phyloP scores from a whole-genome alignment of 2,888 invertebrate species.

The Anodontia alba region DNA sequence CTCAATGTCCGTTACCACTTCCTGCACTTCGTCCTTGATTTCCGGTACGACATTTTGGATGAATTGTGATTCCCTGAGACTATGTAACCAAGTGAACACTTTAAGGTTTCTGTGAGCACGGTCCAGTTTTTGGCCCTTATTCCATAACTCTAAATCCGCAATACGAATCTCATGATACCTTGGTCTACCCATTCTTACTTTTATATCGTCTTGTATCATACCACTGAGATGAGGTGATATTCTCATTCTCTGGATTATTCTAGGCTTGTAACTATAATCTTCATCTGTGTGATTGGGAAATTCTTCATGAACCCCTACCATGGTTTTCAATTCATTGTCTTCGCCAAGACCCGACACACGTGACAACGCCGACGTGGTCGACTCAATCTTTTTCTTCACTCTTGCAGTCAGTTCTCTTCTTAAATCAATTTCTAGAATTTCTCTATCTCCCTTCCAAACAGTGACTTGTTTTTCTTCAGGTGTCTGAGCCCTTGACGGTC shows the following conservation, averaged over 20 bases:
- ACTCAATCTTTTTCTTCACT: slow-evolving; percentile 64
- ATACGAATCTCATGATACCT: slow-evolving; percentile 75
- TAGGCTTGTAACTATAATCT: slow-evolving; percentile 73
- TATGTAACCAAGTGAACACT: slow-evolving; percentile 97
- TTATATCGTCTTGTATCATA: slow-evolving; percentile 77
- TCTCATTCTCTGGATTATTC: slow-evolving; percentile 76
- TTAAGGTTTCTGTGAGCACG: slow-evolving; percentile 91
- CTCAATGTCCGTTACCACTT: slow-evolving; percentile 48
- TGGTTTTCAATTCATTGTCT: slow-evolving; percentile 57
- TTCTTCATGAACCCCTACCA: slow-evolving; percentile 65
- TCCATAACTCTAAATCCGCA: slow-evolving; percentile 73
- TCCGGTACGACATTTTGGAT: slow-evolving; percentile 58
- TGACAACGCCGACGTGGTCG: slow-evolving; percentile 68
- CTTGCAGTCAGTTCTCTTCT: slow-evolving; percentile 70
- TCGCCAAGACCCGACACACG: slow-evolving; percentile 76
- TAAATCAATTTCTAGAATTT: slow-evolving; percentile 75
- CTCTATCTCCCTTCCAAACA: slow-evolving; percentile 75
- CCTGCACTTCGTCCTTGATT: slow-evolving; percentile 53
- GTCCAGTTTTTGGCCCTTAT: slow-evolving; percentile 70
- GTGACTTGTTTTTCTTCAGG: slow-evolving; percentile 48
- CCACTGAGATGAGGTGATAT: slow-evolving; percentile 79
- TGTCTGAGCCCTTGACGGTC: slow-evolving; percentile 16
- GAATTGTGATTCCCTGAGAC: slow-evolving; percentile 89
- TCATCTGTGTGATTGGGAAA: slow-evolving; percentile 72
- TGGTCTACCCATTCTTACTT: slow-evolving; percentile 79